phyloP scores from a whole-genome alignment of 2,888 invertebrate species.

The Itoplectis maculator region DNA sequence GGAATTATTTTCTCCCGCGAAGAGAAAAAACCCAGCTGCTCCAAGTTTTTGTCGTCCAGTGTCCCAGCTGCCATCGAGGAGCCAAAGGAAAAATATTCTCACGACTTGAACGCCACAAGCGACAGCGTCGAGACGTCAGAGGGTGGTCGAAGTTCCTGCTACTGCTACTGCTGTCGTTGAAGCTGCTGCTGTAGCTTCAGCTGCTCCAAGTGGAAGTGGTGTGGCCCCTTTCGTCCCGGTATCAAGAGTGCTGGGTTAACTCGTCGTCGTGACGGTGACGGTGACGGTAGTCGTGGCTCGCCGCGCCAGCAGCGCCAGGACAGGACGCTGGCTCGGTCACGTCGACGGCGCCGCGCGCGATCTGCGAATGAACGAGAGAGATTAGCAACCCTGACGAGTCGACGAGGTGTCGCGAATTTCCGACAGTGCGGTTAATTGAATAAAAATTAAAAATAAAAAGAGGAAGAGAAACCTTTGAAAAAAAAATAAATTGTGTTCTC shows the following conservation, averaged over 20 bases:
- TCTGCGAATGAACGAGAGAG: no score
- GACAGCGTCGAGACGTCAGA: no score
- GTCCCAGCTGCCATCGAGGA: no score
- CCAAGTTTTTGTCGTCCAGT: no score
- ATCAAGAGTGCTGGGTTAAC: constrained; percentile 53
- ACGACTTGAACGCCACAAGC: no score
- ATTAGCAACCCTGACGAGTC: no score
- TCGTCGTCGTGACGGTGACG: constrained; percentile 54
- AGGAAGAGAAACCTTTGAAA: not conserved
- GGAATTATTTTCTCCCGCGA: constrained; percentile 13
- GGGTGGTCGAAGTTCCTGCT: constrained; percentile 13
- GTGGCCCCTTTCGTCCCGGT: constrained; percentile 23
- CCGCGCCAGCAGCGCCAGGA: no score
- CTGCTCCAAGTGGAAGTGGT: constrained; percentile 2
- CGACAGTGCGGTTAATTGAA: no score
- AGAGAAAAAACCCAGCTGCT: not conserved
- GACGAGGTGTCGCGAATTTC: no score
- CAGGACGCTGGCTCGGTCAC: not conserved
- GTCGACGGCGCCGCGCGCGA: no score
- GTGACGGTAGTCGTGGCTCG: constrained; percentile 36
- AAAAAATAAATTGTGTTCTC: not conserved
- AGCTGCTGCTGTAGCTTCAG: not conserved
- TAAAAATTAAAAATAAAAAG: not conserved
- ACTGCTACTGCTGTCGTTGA: not conserved
- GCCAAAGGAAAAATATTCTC: no score